Evolutionary conservation across 2,888 invertebrate genomes (phyloP).

Genomic region (Neoascia interrupta): DNA sequence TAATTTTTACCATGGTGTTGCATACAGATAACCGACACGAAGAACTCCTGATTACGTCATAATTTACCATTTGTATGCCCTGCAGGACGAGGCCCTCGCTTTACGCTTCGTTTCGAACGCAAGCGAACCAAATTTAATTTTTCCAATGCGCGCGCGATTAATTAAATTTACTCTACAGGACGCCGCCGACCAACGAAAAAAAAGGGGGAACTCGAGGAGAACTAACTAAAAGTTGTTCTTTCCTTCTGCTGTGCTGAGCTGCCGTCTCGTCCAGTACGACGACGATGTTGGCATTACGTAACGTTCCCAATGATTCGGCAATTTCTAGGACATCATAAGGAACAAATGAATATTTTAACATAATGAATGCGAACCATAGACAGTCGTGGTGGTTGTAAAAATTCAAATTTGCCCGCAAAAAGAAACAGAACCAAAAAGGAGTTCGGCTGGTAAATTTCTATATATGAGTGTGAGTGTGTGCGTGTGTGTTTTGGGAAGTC

Average conservation of each 20-base stretch:
- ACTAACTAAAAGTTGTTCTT: conserved; percentile 29
- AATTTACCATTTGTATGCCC: conserved; percentile 41
- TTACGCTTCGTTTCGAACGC: conserved; percentile 23
- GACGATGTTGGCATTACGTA: conserved; percentile 6
- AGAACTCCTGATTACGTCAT: conserved; percentile 44
- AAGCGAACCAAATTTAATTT: conserved; percentile 41
- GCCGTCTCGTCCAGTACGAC: background rate
- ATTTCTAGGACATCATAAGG: conserved; percentile 65
- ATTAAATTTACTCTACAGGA: conserved; percentile 50
- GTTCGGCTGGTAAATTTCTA: conserved; percentile 1
- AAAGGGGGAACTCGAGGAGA: conserved; percentile 3
- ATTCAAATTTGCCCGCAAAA: conserved; percentile 53
- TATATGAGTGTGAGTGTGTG: background rate
- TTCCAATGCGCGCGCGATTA: conserved; percentile 52
- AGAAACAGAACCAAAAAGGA: conserved; percentile 16
- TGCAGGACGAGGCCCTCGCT: background rate
- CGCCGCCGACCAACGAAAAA: background rate
- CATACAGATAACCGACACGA: conserved; percentile 48
- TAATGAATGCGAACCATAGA: conserved; percentile 56
- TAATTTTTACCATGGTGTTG: conserved; percentile 7
- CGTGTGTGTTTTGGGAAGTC: background rate
- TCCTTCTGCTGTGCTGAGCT: background rate
- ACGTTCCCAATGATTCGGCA: conserved; percentile 58
- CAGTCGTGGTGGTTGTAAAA: conserved; percentile 43
- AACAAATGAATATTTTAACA: conserved; percentile 67